Evolutionary conservation across 1,140 invertebrate species (phyloP).

Genomic region (Olivierus martensii): DNA sequence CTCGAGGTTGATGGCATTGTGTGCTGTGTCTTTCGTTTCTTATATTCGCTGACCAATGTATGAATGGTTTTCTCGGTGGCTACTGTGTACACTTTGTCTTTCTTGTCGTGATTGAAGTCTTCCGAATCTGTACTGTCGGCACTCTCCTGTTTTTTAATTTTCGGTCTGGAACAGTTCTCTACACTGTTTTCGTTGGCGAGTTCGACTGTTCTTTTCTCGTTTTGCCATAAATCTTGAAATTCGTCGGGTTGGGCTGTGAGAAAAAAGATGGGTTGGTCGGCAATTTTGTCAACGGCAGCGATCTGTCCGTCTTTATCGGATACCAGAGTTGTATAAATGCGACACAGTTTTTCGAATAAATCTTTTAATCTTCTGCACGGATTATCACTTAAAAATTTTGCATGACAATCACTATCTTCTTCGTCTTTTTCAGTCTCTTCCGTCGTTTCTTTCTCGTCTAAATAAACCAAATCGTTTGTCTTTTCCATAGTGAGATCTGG

Average conservation of each 20-base stretch:
- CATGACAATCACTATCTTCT: neutral
- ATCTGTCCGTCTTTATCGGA: constrained; percentile 41
- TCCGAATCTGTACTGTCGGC: constrained; percentile 18
- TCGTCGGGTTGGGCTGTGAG: constrained; percentile 47
- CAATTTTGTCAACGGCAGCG: constrained; percentile 40
- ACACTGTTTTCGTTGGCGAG: neutral
- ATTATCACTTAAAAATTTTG: neutral
- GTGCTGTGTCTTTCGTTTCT: constrained; percentile 42
- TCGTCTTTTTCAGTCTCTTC: neutral
- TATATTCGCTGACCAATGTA: constrained; percentile 43
- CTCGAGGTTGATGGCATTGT: constrained; percentile 32
- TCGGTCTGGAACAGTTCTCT: neutral
- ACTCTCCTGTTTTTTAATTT: constrained; percentile 19
- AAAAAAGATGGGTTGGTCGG: constrained; percentile 46
- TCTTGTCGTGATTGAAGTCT: constrained; percentile 7
- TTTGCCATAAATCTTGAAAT: constrained; percentile 35
- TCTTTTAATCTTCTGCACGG: constrained; percentile 8
- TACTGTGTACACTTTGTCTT: constrained; percentile 35
- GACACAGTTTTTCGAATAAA: constrained; percentile 44
- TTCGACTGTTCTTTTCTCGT: constrained; percentile 10
- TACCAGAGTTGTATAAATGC: constrained; percentile 45
- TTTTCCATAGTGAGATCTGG: neutral
- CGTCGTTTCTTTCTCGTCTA: too few species aligned
- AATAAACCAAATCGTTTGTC: neutral
- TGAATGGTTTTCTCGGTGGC: constrained; percentile 37